Base-by-base conservation (phyloP, 2,888 invertebrate species). In the Sialis lutaria region DNA sequence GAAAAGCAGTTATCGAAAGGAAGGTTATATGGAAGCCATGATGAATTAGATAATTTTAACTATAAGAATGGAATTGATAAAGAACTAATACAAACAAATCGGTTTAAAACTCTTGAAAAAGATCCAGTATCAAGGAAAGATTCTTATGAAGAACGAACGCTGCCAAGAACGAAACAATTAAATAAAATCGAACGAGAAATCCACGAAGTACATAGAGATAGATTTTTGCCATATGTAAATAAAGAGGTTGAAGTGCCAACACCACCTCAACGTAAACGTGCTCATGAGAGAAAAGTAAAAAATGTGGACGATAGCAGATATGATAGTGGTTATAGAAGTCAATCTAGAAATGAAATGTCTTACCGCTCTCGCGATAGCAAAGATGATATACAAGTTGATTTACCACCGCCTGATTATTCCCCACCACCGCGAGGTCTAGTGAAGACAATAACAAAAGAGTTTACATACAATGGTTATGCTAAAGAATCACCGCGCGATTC, bases 321-420 rank as follows among this genome's bases (percentile, higher is more conserved):
- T 53, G 74, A 74, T 49, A 73, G 71, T 55, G 73, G 74, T 1
- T 74, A 74, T 55, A 64, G 74, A 48, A 73, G 72, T 52, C 72
- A 73, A 7, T 73, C 73, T 0, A 58, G 73, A 7, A 73, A 73
- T 54, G 72, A 71, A 52, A 67, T 68, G 54, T 46, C 46, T 10
- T 47, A 47, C 30, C 34, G 32, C 13, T 69, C 70, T 2, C 69
- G 67, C 5, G 56, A 57, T 31, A 55, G 57, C 34, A 63, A 70
- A 13, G 59, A 60, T 32, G 60, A 57, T 55, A 37, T 42, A 9
- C 72, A 68, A 32, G 65, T 73, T 1, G 67, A 69, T 30, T 81
- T 81, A 57, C 81, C 81, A 6, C 79, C 80, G 2, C 81, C 81
- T 3, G 81, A 82, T 57, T 82, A 82, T 56, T 80, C 79, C 2